A percentile compares a stretch with the other conserved stretches of the same genome.
Evolutionary conservation across 2,888 invertebrate species (phyloP).

Genomic region (Cyrtodaria siliqua): DNA sequence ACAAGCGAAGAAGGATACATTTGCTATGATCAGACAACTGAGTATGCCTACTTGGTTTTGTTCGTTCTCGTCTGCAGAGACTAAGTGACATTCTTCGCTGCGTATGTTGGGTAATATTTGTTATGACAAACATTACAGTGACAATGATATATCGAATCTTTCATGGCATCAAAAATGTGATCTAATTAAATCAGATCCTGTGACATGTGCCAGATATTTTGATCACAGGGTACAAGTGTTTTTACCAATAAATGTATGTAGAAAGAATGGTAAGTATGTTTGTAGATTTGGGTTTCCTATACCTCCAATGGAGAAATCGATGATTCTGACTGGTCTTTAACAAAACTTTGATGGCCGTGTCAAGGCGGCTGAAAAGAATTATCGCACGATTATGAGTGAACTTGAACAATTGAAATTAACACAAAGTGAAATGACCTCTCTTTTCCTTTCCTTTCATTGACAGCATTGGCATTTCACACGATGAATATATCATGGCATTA

Average conservation of each 20-base stretch:
- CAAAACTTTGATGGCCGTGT: not conserved
- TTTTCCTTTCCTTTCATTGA: too few relatives aligned
- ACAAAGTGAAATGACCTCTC: too few relatives aligned
- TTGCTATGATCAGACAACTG: slow-evolving; percentile 62
- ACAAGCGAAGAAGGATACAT: slow-evolving; percentile 62
- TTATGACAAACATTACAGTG: slow-evolving; percentile 16
- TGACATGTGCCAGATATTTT: slow-evolving; percentile 46
- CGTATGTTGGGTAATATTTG: slow-evolving; percentile 14
- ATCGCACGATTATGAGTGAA: slow-evolving; percentile 7
- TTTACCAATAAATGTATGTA: slow-evolving; percentile 2
- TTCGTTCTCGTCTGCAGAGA: slow-evolving; percentile 62
- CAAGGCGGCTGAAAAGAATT: slow-evolving; percentile 3
- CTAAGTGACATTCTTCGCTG: slow-evolving; percentile 52
- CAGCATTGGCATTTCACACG: too few relatives aligned
- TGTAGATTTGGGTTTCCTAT: slow-evolving; percentile 38
- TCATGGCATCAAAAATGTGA: slow-evolving; percentile 25
- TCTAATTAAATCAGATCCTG: slow-evolving; percentile 49
- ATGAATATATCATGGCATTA: slow-evolving; percentile 6
- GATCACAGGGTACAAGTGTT: slow-evolving; percentile 46
- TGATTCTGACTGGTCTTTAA: slow-evolving; percentile 1
- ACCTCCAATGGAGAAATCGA: slow-evolving; percentile 24
- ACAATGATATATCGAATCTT: slow-evolving; percentile 24
- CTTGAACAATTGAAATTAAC: not conserved
- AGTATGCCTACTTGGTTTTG: slow-evolving; percentile 36
- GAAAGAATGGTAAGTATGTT: slow-evolving; percentile 26